Evolutionary conservation across 2,888 invertebrate genomes (phyloP).

Genomic region (Muscina levida): DNA sequence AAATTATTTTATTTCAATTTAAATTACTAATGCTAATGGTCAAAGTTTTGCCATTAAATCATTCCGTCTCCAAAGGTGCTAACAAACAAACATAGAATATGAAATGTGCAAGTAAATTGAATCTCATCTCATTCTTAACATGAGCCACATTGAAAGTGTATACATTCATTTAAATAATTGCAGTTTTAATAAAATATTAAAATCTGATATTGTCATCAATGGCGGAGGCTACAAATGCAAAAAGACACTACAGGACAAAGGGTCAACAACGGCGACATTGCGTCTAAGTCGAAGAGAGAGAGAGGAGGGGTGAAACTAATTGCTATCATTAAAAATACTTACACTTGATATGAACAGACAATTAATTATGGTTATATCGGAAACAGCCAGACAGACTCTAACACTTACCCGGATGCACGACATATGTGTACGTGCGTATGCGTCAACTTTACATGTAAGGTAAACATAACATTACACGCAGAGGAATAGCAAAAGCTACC

Average conservation of each 20-base stretch:
- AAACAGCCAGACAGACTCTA: constrained; percentile 42
- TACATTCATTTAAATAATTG: constrained; percentile 47
- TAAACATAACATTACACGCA: not conserved
- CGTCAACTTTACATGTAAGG: not conserved
- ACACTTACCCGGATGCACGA: not conserved
- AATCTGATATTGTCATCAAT: constrained; percentile 60
- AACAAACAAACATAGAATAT: constrained; percentile 38
- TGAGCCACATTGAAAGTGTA: constrained; percentile 51
- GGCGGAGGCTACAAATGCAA: not conserved
- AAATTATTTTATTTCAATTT: not conserved
- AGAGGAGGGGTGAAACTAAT: constrained; percentile 50
- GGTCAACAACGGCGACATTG: not conserved
- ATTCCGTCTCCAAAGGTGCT: constrained; percentile 16
- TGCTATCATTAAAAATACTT: constrained; percentile 66
- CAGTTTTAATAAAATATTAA: constrained; percentile 51
- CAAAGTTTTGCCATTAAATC: constrained; percentile 55
- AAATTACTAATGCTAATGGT: constrained; percentile 45
- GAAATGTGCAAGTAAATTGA: constrained; percentile 25
- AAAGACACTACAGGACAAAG: not conserved
- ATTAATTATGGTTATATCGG: constrained; percentile 62
- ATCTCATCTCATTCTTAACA: constrained; percentile 44
- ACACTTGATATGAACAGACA: constrained; percentile 60
- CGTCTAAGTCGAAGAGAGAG: not conserved
- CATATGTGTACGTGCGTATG: not conserved
- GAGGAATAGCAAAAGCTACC: constrained; percentile 18